Evolutionary conservation across 2,888 invertebrate species (phyloP).

Genomic region (Nymphalis urticae): DNA sequence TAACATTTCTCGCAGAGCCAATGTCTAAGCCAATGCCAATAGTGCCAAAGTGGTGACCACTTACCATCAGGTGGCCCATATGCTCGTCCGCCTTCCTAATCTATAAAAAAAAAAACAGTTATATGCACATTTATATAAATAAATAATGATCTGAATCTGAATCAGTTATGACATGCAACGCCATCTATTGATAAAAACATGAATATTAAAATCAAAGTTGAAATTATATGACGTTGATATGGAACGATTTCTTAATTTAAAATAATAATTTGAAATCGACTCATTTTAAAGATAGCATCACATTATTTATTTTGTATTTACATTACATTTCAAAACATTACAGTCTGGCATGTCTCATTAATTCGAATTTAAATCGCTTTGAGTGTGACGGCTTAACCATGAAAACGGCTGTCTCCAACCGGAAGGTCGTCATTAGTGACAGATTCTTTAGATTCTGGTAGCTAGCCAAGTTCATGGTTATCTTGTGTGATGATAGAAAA

Average conservation of each 20-base stretch:
- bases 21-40: no score
- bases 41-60: no score
- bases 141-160: no score
- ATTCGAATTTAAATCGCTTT: conserved; percentile 13
- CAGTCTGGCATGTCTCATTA: conserved; percentile 37
- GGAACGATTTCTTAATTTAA: not conserved
- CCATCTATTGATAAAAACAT: no score
- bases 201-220: no score
- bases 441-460: conserved; percentile 61
- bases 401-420: conserved; percentile 46
- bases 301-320: not conserved
- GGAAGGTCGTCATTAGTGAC: conserved; percentile 69
- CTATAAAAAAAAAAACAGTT: no score
- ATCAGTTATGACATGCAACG: no score
- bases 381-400: conserved; percentile 9
- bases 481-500: conserved; percentile 41
- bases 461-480: conserved; percentile 61
- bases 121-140: no score
- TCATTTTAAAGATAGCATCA: not conserved
- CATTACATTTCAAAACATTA: conserved; percentile 5
- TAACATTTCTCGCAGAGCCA: no score
- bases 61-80: no score
- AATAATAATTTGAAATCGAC: not conserved
- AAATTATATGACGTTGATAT: no score
- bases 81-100: no score